Conservation (phyloP, 2,113 vertebrate genomes). For the Petromus typicus region DNA sequence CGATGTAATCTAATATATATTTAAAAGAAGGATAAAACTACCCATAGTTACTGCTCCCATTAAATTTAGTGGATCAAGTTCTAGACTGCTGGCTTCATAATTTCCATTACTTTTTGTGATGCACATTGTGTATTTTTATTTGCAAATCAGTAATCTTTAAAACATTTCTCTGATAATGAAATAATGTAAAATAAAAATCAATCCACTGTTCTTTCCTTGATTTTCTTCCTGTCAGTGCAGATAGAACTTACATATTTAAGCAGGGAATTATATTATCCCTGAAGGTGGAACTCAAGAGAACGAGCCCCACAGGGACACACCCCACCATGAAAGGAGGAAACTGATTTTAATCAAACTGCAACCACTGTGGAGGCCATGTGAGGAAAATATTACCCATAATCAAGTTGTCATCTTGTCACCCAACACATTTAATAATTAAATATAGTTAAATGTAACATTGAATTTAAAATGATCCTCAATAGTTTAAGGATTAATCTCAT, state of each 20-base stretch:
- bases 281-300: conserved; percentile 17
- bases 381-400: conserved; percentile 71
- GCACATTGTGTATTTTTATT: not conserved
- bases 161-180: conserved; percentile 50
- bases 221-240: conserved; percentile 46
- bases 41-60: not conserved
- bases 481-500: conserved; percentile 32
- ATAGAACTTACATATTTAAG: not conserved
- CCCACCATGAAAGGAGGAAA: no score
- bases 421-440: conserved; percentile 78
- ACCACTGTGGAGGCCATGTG: conserved; percentile 55
- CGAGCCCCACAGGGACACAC: no score
- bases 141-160: conserved; percentile 51
- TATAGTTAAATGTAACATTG: conserved; percentile 66
- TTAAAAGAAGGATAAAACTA: not conserved
- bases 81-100: conserved; percentile 12
- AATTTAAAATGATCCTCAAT: conserved; percentile 61
- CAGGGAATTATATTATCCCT: conserved; percentile 61
- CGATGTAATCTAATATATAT: not conserved
- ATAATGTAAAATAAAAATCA: conserved; percentile 60
- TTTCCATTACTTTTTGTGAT: conserved; percentile 33
- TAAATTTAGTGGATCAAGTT: not conserved
- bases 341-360: no score
- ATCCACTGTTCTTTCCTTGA: conserved; percentile 41
- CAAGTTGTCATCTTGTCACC: conserved; percentile 59